These are phyloP conservation scores for Callipepla californica DNA, from an alignment of 2,113 vertebrate species.

Conservation along the genomic window DNA sequence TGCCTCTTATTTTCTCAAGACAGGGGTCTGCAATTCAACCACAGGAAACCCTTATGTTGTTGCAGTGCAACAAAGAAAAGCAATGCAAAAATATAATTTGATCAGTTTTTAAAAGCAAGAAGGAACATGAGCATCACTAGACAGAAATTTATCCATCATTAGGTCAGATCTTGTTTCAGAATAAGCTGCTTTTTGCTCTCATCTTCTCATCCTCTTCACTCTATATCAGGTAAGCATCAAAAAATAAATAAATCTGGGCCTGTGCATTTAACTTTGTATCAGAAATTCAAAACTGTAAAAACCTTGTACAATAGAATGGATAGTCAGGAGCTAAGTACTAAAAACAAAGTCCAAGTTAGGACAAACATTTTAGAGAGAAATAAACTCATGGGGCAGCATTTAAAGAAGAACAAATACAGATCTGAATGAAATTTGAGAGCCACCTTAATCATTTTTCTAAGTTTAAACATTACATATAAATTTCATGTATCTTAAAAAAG, in stretches of 20 bases:
- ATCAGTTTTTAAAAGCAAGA: background rate
- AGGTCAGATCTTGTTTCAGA: background rate
- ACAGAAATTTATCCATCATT: background rate
- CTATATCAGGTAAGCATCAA: background rate
- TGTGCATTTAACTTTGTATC: background rate
- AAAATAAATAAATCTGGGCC: background rate
- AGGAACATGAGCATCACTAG: background rate
- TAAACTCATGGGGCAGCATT: background rate
- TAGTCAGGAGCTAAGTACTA: background rate
- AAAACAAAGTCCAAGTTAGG: background rate
- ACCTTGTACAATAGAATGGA: background rate
- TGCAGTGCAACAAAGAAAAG: background rate
- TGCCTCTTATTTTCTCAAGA: background rate
- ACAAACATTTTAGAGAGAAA: background rate
- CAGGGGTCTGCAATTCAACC: background rate
- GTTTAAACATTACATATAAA: background rate
- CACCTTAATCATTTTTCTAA: background rate
- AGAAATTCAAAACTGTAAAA: background rate
- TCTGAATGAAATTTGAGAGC: background rate
- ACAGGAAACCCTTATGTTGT: background rate
- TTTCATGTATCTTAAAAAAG: slow-evolving; percentile 25
- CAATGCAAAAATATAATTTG: background rate
- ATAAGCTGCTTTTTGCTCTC: background rate
- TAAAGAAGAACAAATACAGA: background rate
- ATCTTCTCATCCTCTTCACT: background rate